Evolutionary conservation across 1,140 invertebrate species (phyloP), one percentile per base, ranked within the genome.

Genomic region (Cyclina sinensis): DNA sequence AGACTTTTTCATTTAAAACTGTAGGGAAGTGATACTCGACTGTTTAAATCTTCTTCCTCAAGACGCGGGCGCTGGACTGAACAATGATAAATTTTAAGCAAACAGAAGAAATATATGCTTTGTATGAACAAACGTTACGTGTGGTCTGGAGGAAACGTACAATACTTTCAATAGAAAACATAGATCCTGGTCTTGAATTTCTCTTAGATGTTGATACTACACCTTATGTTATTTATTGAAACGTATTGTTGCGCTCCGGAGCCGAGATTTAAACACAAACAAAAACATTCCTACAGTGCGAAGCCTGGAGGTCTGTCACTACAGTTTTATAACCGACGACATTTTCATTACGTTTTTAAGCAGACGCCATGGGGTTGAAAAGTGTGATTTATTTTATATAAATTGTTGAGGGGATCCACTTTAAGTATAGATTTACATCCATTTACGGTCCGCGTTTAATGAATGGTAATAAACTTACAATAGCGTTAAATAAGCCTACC

Each of bases 371-470:
- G 46, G 46, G 74, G 74, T 46, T 51, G 24, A 54, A 78, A 78
- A 78, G 48, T 78, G 43, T 78, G 46, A 78, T 78, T 78, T 78
- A 78, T 54, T 78, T 78, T 78, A 30, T 51, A 78, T 78, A 78
- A 78, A 30, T 14, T 4, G 30, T 51, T 27, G n/a, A 18, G 27
- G 21, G 14, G 30, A 51, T 51, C 48, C 32, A 51, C 43, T 78
- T 78, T 78, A 78, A 30, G 46, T 46, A 30, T 78, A 51, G 74
- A 78, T 78, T 78, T 78, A 78, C 46, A 51, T 78, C 30, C 4
- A 70, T 30, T 74, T 35, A 32, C 27, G 1, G 46, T 74, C n/a
- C 30, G 43, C 48, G 46, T 48, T 54, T 32, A 78, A 78, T 78
- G 74, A 78, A 78, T 35, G 74, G 30, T 24, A 78, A 37, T 51